A percentile compares a stretch with the other conserved stretches of the same genome.
Conservation (phyloP, 2,797 vertebrate species). For the Gymnothorax reevesii region DNA sequence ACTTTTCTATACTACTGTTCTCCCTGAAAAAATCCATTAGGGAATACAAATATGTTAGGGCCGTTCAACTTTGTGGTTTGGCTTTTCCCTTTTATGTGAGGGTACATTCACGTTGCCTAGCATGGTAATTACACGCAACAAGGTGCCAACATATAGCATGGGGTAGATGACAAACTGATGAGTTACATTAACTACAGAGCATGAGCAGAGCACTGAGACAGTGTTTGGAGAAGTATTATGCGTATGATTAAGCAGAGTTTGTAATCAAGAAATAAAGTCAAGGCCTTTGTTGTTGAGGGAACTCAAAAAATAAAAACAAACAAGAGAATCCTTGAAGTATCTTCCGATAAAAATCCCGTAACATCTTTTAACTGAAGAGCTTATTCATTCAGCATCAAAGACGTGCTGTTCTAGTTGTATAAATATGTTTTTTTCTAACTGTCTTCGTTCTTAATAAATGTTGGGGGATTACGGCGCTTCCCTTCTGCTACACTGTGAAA, state of each 20-base stretch:
- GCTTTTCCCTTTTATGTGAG: not conserved
- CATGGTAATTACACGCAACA: not conserved
- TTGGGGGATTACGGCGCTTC: no score
- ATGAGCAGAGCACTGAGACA: slow-evolving; percentile 50
- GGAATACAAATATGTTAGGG: not conserved
- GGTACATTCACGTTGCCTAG: not conserved
- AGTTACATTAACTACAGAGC: not conserved
- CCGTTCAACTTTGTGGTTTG: not conserved
- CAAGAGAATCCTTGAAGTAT: slow-evolving; percentile 73
- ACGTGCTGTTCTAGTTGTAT: slow-evolving; percentile 59
- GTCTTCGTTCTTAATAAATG: not conserved
- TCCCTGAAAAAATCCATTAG: not conserved
- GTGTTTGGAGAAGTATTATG: slow-evolving; percentile 62
- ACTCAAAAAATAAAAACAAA: slow-evolving; percentile 78
- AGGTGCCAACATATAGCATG: not conserved
- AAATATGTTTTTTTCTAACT: slow-evolving; percentile 41
- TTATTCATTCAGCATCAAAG: slow-evolving; percentile 72
- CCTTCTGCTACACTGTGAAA: no score
- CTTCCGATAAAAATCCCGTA: slow-evolving; percentile 72
- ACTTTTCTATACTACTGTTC: not conserved
- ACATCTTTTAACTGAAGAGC: slow-evolving; percentile 64
- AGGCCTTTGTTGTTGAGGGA: slow-evolving; percentile 65
- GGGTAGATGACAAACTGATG: not conserved
- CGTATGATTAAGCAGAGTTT: slow-evolving; percentile 62
- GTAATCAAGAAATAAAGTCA: slow-evolving; percentile 67